Percentiles rank a stretch among this genome's conserved stretches.
These are phyloP conservation scores for Ceyx margarethae DNA, from an alignment of 2,113 vertebrate species.

Conservation along the genomic window DNA sequence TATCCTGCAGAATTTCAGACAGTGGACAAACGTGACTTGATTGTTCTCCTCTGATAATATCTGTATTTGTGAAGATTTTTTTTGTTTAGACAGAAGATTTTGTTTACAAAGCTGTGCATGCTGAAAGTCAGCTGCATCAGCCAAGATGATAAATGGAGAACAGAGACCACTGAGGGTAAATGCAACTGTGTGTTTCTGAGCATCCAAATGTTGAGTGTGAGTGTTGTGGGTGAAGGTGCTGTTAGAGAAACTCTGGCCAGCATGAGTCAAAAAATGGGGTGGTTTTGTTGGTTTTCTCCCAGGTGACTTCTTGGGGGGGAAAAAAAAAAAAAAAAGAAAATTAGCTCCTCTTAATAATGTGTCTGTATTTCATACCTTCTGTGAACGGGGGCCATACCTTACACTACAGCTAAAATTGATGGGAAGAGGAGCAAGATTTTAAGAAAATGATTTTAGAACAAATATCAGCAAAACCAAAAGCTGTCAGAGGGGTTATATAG, in stretches of 20 bases:
- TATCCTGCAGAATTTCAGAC: conserved; percentile 8
- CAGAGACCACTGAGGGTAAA: conserved; percentile 33
- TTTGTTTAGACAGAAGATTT: conserved; percentile 29
- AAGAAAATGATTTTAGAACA: conserved; percentile 30
- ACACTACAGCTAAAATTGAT: background rate
- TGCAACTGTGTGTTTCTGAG: background rate
- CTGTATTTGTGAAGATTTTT: conserved; percentile 51
- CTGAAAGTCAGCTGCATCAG: conserved; percentile 62
- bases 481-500: conserved; percentile 67
- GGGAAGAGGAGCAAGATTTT: conserved; percentile 31
- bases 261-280: conserved; percentile 49
- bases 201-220: conserved; percentile 4
- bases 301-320: conserved; percentile 14
- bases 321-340: background rate
- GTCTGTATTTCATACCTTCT: conserved; percentile 52
- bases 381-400: conserved; percentile 46
- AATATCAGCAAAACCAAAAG: conserved; percentile 78
- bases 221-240: conserved; percentile 46
- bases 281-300: conserved; percentile 28
- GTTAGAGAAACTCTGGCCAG: conserved; percentile 48
- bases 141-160: conserved; percentile 55
- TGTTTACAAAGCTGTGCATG: conserved; percentile 57
- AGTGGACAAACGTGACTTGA: conserved; percentile 41
- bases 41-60: conserved; percentile 7
- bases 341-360: conserved; percentile 6